Percentiles rank a stretch among this genome's conserved stretches.
Evolutionary conservation across 2,888 invertebrate genomes (phyloP).

Genomic region (Scaptomyza parva): DNA sequence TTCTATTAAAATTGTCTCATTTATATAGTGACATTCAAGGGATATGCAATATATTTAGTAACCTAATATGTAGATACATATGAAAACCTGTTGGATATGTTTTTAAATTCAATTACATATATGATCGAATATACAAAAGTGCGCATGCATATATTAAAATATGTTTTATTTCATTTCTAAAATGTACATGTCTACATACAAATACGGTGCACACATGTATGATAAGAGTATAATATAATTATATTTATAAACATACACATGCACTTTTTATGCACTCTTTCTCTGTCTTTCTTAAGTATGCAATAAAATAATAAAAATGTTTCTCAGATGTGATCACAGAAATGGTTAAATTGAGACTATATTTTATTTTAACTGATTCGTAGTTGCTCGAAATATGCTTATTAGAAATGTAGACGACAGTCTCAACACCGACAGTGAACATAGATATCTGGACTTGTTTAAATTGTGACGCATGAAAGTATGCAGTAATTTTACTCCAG

Average conservation of each 20-base stretch:
- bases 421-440: not conserved
- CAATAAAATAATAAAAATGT: not conserved
- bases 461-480: slow-evolving; percentile 28
- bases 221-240: not conserved
- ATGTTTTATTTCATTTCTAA: too few species aligned
- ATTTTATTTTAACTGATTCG: not conserved
- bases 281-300: slow-evolving; percentile 9
- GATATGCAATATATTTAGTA: too few species aligned
- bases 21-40: too few species aligned
- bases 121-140: too few species aligned
- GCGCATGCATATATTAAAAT: not conserved
- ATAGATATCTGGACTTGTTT: not conserved
- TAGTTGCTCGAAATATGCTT: not conserved
- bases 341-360: not conserved
- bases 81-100: too few species aligned
- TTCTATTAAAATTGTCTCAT: too few species aligned
- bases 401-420: not conserved
- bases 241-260: not conserved
- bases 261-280: too few species aligned
- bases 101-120: too few species aligned
- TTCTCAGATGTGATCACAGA: not conserved
- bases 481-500: slow-evolving; percentile 16
- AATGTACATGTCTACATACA: not conserved
- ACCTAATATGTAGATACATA: too few species aligned
- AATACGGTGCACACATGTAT: not conserved